Base-by-base conservation (phyloP, 2,113 vertebrate species). In the Acrocephalus arundinaceus region DNA sequence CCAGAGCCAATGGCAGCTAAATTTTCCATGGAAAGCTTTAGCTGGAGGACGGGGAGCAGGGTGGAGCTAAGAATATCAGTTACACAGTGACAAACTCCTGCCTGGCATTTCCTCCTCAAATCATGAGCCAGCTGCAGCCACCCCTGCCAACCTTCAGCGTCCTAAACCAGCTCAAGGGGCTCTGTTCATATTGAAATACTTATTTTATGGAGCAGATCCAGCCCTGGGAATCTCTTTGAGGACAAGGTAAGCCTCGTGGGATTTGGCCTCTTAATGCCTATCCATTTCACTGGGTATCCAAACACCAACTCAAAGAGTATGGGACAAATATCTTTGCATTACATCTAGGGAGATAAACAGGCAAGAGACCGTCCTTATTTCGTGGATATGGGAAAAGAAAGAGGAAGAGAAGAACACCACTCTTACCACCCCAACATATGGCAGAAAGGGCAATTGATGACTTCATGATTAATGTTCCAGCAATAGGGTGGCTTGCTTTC, bases 11-110 rank as follows among this genome's bases (percentile, higher is more conserved):
- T 6, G 21, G 27, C 48, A 73, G 84, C 73, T 77, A 86, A 65
- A 85, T 51, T 94, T 95, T 91, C 93, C 95, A 73, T 28, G 82
- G 89, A 95, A 93, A 88, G 66, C 71, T 85, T 91, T 77, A 74
- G 79, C 10, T 10, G 46, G 77, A 66, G 65, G 62, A 86, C 48
- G 27, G 19, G 33, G 55, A 89, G 31, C 79, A 84, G 91, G 84
- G 84, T 92, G 87, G 77, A 87, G 37, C 81, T 33, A 65, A 41
- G 9, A 89, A 31, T 49, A 88, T 87, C 89, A 76, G 35, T 70
- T 87, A 89, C 72, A 75, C 5, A 63, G 74, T 85, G 74, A 58
- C 79, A 79, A 92, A 85, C 52, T 86, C 68, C 83, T 93, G 85
- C 91, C 89, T 88, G 66, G 91, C 85, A 86, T 70, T 78, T 78